Evolutionary conservation across 2,113 vertebrate species (phyloP), one percentile per base, ranked within the genome.

Genomic region (Dunckerocampus dactyliophorus): DNA sequence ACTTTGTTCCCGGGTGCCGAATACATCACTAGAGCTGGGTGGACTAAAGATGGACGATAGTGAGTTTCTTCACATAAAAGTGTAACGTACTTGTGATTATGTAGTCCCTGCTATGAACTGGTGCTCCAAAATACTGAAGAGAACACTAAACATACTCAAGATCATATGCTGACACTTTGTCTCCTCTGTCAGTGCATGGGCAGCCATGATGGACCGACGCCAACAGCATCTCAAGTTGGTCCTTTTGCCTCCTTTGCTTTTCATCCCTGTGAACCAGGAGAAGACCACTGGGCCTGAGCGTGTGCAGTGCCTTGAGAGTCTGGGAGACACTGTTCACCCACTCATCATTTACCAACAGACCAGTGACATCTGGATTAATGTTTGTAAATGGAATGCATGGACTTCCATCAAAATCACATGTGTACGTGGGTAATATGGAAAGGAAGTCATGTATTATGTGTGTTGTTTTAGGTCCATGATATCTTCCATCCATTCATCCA

Each of bases 351-450:
- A 98, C 2, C 94, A 98, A 80, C 95, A 98, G 82, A 90, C 90
- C 81, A 98, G 94, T 0, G 92, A 94, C 3, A 90, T 98, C 82
- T 98, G 96, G 96, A 96, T 98, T 82, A 98, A 98, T 15, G 96
- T 98, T 87, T 90, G 86, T 63, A 52, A 15, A 15, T 15, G 50
- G 50, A 28, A 52, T 28, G 34, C 22, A 31, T 16, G 14, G 50
- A 28, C 24, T 15, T 28, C 14, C 28, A n/a, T 34, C 28, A 54
- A 39, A 0, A 11, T 11, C 16, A 53, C 16, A 53, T 47, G 47
- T 22, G 10, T 17, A 37, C 3, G 3, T 31, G 3, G 8, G 28
- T 34, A 9, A 19, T 54, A n/a, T 11, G 3, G 31, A 9, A 19
- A 17, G 34, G 16, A 39, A 39, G 37, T 39, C 10, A 39, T 39